These are phyloP conservation scores for Xenopus laevis DNA, from an alignment of 2,113 vertebrate genomes.

Conservation along the genomic window DNA sequence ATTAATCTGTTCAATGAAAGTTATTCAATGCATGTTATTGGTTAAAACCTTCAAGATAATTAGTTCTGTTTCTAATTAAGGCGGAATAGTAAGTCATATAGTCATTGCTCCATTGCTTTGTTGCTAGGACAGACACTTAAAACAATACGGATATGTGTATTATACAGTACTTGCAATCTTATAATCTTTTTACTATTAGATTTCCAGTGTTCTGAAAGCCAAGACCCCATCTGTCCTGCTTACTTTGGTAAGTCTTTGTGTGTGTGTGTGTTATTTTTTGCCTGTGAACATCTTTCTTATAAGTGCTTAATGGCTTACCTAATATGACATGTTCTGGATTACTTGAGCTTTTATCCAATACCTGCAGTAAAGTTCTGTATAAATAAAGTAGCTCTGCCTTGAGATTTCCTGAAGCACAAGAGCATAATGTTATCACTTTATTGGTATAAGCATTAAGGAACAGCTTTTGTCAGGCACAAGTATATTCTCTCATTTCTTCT, in stretches of 20 bases:
- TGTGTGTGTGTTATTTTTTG: not conserved
- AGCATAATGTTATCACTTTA: not conserved
- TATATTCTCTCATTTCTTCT: too few species aligned
- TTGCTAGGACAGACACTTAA: too few species aligned
- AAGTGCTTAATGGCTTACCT: not conserved
- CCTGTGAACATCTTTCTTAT: not conserved
- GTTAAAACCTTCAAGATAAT: too few species aligned
- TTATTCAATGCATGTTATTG: too few species aligned
- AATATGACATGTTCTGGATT: not conserved
- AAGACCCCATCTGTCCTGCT: not conserved
- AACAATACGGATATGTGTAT: not conserved
- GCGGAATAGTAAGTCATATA: too few species aligned
- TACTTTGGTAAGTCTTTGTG: slow-evolving; percentile 1
- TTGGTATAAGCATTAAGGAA: not conserved
- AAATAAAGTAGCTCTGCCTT: not conserved
- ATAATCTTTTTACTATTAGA: not conserved
- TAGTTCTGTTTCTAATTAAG: too few species aligned
- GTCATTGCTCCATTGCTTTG: too few species aligned
- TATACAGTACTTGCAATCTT: not conserved
- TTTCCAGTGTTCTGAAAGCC: not conserved
- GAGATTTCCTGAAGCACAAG: not conserved
- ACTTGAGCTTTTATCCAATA: slow-evolving; percentile 6
- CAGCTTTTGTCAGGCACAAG: too few species aligned
- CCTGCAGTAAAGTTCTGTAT: slow-evolving; percentile 5
- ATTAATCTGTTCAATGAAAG: not conserved